These are phyloP conservation scores for Cebidichthys violaceus DNA, from an alignment of 2,113 vertebrate species.

Conservation along the genomic window DNA sequence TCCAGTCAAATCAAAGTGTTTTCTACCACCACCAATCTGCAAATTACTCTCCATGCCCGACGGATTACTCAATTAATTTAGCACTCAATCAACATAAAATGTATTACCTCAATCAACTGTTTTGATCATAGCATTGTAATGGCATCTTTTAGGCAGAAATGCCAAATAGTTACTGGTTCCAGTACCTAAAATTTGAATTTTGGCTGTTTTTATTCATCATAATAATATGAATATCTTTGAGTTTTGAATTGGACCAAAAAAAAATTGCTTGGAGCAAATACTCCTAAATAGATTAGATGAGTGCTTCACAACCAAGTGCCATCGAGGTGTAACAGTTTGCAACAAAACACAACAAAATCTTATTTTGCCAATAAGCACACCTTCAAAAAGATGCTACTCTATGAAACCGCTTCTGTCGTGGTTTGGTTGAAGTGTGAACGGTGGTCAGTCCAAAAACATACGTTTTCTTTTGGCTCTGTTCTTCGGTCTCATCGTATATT, in stretches of 20 bases:
- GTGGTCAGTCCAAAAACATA: background rate
- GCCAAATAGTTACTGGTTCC: background rate
- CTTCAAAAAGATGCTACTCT: background rate
- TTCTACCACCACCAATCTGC: background rate
- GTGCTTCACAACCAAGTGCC: background rate
- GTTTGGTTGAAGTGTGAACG: background rate
- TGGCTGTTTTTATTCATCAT: background rate
- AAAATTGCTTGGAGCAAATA: background rate
- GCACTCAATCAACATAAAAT: background rate
- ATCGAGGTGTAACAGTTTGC: background rate
- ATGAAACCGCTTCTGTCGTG: background rate
- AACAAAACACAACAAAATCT: background rate
- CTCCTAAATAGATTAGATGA: background rate
- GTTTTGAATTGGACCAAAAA: background rate
- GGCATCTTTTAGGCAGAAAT: background rate
- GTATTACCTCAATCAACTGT: background rate
- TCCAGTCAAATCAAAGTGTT: constrained; percentile 3
- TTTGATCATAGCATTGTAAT: background rate
- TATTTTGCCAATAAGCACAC: background rate
- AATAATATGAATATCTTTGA: background rate
- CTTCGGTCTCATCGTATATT: background rate
- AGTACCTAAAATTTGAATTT: background rate
- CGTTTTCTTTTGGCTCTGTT: background rate
- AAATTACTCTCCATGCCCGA: background rate
- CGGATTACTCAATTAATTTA: background rate